Base-by-base conservation (phyloP, 2,113 vertebrate genomes). In the Jaculus jaculus region DNA sequence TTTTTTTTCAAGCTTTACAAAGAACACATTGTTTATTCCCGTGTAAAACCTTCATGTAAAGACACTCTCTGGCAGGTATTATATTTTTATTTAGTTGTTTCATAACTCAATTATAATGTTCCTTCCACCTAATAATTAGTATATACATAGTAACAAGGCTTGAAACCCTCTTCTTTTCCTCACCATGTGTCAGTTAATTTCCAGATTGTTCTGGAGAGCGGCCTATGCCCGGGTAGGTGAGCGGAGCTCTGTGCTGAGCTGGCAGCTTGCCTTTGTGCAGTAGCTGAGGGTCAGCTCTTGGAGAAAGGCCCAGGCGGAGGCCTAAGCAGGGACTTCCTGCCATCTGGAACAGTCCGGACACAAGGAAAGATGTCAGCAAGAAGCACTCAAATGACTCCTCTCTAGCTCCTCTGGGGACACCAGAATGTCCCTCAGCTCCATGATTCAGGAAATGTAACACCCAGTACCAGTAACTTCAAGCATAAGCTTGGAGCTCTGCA, bases 61-160 rank as follows among this genome's bases (percentile, higher is more conserved):
- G 95, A 88, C 92, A 79, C 78, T 93, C 37, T 95, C 93, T 96
- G 94, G 94, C 92, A 96, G 95, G 85, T 97, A 80, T 72, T 92
- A 78, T 94, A 37, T 93, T 96, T 97, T 93, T 94, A 92, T 93
- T 96, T 90, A 39, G 79, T 90, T 84, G 75, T 96, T 95, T 95
- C 86, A 79, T 95, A 95, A 96, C 90, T 95, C 88, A 94, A 63
- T 92, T 96, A 92, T 73, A 95, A 92, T 91, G 80, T 84, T 79
- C 69, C 72, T 71, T 68, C 73, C 90, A 88, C 90, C 90, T 97
- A 96, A 96, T 96, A 87, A 96, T 96, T 96, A 97, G 94, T 79
- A 92, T 87, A 89, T 54, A 58, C 61, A 84, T 51, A 81, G 72
- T 84, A 80, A 72, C 34, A 37, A 90, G 93, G 32, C 80, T 85